Evolutionary conservation across 2,113 vertebrate genomes (phyloP).

Genomic region (Cyphotilapia sp.): DNA sequence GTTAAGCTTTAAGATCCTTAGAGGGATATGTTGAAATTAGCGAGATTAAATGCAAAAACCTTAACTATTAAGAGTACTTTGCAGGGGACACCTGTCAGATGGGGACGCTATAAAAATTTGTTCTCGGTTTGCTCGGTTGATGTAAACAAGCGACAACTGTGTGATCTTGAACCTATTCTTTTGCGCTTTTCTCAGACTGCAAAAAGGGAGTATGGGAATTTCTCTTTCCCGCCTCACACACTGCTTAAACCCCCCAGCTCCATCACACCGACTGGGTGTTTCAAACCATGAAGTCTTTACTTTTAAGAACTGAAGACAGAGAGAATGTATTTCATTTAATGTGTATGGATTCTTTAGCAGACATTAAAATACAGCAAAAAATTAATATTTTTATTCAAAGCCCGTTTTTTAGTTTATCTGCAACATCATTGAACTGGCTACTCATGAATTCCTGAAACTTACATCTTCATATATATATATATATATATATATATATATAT

Average conservation of each 20-base stretch:
- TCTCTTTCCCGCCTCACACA: constrained; percentile 3
- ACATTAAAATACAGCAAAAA: not conserved
- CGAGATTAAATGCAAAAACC: constrained; percentile 59
- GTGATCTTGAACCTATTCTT: constrained; percentile 41
- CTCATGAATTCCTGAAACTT: constrained; percentile 5
- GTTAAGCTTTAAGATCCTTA: constrained; percentile 58
- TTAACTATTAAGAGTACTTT: constrained; percentile 46
- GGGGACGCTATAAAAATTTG: constrained; percentile 3
- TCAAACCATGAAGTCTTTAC: not conserved
- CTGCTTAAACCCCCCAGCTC: not conserved
- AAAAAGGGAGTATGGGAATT: constrained; percentile 38
- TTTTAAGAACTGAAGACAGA: not conserved
- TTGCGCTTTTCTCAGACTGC: constrained; percentile 23
- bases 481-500: not conserved
- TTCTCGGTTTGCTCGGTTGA: constrained; percentile 13
- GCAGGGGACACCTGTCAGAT: constrained; percentile 47
- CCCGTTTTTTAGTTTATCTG: not conserved
- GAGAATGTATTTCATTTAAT: not conserved
- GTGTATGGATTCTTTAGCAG: not conserved
- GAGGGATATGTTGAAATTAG: constrained; percentile 66
- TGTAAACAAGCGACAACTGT: constrained; percentile 41
- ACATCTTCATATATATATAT: not conserved
- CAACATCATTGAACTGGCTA: not conserved
- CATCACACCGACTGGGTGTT: not conserved
- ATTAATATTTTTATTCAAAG: not conserved